phyloP scores from a whole-genome alignment of 2,797 vertebrate species.

The Meda fulgida region DNA sequence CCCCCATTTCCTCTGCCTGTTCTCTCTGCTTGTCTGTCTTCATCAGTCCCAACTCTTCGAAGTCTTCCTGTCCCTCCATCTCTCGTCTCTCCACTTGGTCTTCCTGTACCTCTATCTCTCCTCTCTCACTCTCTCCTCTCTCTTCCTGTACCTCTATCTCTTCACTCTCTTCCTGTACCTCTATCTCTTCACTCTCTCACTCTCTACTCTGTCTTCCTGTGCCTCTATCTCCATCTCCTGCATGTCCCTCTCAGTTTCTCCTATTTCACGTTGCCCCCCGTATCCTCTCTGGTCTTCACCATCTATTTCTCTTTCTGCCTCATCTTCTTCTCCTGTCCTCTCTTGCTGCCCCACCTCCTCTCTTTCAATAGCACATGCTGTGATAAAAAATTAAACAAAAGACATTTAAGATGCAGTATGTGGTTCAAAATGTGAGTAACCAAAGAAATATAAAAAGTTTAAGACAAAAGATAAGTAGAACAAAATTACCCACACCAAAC shows the following conservation, averaged over 20 bases:
- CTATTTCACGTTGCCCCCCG: background rate
- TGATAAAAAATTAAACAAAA: background rate
- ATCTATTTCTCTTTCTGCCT: background rate
- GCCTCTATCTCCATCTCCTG: background rate
- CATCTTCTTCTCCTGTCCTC: conserved; percentile 11
- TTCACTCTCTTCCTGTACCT: background rate
- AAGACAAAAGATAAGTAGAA: background rate
- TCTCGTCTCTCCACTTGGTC: no score
- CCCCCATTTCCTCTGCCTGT: no score
- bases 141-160: no score
- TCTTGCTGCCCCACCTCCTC: conserved; percentile 9
- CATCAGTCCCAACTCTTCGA: background rate
- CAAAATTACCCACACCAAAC: background rate
- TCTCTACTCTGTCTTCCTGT: background rate
- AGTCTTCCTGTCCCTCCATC: no score
- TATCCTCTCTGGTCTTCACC: background rate
- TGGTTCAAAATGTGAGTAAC: background rate
- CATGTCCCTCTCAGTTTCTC: background rate
- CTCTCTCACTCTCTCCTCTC: background rate
- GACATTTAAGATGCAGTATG: background rate
- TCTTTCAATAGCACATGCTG: conserved; percentile 9
- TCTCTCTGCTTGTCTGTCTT: background rate
- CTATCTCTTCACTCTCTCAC: background rate
- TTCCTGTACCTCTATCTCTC: no score
- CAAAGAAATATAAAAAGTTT: background rate